These are phyloP conservation scores for Proctacanthus coquilletti DNA, from an alignment of 1,140 invertebrate species.

Conservation along the genomic window DNA sequence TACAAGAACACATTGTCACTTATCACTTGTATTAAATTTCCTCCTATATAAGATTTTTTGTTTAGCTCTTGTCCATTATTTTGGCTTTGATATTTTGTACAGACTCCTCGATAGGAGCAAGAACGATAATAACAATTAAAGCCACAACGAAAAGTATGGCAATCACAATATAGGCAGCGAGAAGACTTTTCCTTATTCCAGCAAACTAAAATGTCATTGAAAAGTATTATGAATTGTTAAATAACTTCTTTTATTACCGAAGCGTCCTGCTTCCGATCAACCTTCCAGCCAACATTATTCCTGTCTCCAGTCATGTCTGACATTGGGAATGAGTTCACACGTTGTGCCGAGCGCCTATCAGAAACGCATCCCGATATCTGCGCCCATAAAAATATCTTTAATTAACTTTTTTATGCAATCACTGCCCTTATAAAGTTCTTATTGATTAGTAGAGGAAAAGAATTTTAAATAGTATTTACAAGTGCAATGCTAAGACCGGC, in stretches of 20 bases:
- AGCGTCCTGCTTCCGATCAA: slow-evolving; percentile 53
- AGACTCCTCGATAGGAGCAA: slow-evolving; percentile 54
- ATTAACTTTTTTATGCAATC: not conserved
- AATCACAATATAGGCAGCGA: slow-evolving; percentile 56
- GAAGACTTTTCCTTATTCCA: slow-evolving; percentile 51
- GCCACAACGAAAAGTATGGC: slow-evolving; percentile 44
- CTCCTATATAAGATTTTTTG: not conserved
- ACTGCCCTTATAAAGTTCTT: not conserved
- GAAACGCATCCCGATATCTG: slow-evolving; percentile 58
- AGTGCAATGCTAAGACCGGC: too few species aligned
- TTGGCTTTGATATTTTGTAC: slow-evolving; percentile 12
- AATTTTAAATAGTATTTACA: slow-evolving; percentile 1
- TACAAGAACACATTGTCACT: too few species aligned
- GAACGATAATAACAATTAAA: slow-evolving; percentile 52
- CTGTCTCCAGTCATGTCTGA: slow-evolving; percentile 55
- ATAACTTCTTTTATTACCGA: slow-evolving; percentile 37
- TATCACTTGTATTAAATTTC: too few species aligned
- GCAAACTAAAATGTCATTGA: slow-evolving; percentile 47
- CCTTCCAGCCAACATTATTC: slow-evolving; percentile 35
- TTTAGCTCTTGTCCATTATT: not conserved
- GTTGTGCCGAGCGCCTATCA: slow-evolving; percentile 49
- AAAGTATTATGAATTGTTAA: slow-evolving; percentile 6
- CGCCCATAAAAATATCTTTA: slow-evolving; percentile 29
- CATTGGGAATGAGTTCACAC: slow-evolving; percentile 68
- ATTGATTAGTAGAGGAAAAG: not conserved